These are phyloP conservation scores for Pangasius mekongensis DNA, from an alignment of 2,797 vertebrate genomes.

Conservation along the genomic window DNA sequence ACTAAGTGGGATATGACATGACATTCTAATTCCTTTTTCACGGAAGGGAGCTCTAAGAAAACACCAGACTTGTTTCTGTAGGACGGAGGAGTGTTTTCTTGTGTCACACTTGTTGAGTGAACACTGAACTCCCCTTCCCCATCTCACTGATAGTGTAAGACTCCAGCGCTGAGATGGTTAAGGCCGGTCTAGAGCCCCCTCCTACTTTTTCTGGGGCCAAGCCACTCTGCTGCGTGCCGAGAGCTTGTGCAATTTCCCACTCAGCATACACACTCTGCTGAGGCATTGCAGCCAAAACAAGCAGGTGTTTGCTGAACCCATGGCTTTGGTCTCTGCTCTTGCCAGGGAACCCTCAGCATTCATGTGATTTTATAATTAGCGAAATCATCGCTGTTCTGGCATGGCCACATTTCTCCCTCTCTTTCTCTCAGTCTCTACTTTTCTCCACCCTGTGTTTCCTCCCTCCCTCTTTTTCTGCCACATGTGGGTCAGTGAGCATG, in stretches of 20 bases:
- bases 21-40: slow-evolving; percentile 62
- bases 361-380: slow-evolving; percentile 55
- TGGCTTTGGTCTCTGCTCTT: slow-evolving; percentile 40
- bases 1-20: slow-evolving; percentile 41
- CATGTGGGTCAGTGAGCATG: slow-evolving; percentile 52
- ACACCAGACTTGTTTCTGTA: slow-evolving; percentile 56
- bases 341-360: slow-evolving; percentile 48
- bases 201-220: slow-evolving; percentile 18
- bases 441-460: slow-evolving; percentile 4
- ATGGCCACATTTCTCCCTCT: slow-evolving; percentile 12
- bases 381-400: slow-evolving; percentile 52
- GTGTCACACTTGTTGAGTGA: slow-evolving; percentile 41
- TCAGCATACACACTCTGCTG: slow-evolving; percentile 45
- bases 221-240: slow-evolving; percentile 46
- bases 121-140: slow-evolving; percentile 22
- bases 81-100: slow-evolving; percentile 37
- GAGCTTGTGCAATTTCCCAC: slow-evolving; percentile 55
- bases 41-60: slow-evolving; percentile 70
- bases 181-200: slow-evolving; percentile 20
- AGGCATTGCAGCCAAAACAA: slow-evolving; percentile 54
- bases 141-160: slow-evolving; percentile 3
- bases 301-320: slow-evolving; percentile 56
- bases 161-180: slow-evolving; percentile 45
- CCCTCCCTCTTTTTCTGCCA: slow-evolving; percentile 39
- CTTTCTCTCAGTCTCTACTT: background rate